phyloP scores from a whole-genome alignment of 2,888 invertebrate species.

The Cristatella mucedo region DNA sequence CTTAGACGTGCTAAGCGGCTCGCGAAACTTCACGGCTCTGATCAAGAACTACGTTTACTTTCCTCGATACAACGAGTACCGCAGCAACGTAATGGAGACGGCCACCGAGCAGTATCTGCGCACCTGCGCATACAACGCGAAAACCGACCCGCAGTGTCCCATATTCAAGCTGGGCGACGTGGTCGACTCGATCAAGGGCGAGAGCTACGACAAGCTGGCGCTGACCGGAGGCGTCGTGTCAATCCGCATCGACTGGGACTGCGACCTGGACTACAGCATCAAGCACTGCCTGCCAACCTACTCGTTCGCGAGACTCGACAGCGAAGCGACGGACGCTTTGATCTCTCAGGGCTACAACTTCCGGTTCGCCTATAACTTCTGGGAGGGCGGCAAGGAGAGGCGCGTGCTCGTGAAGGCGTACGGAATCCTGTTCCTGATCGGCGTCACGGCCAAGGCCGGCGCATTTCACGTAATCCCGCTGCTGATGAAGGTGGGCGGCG shows the following conservation, averaged over 20 bases:
- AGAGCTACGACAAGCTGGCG: background rate
- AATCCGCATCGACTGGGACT: conserved; percentile 41
- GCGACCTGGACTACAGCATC: conserved; percentile 39
- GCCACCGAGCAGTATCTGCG: conserved; percentile 26
- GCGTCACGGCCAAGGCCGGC: conserved; percentile 40
- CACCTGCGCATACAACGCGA: conserved; percentile 27
- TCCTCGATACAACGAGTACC: conserved; percentile 33
- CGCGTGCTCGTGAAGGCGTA: conserved; percentile 40
- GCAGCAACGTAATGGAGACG: conserved; percentile 30
- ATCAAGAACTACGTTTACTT: conserved; percentile 42
- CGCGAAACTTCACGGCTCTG: conserved; percentile 40
- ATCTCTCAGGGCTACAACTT: conserved; percentile 6
- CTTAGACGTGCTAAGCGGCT: too few species aligned
- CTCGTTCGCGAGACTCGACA: conserved; percentile 40
- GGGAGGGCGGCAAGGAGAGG: conserved; percentile 17
- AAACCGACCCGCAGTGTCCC: conserved; percentile 34
- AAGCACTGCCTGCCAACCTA: conserved; percentile 40
- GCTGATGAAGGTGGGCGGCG: conserved; percentile 41
- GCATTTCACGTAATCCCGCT: conserved; percentile 42
- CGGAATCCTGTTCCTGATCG: conserved; percentile 41
- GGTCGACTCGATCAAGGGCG: conserved; percentile 17
- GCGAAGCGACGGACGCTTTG: conserved; percentile 14
- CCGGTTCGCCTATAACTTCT: conserved; percentile 36
- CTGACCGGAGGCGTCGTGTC: conserved; percentile 39
- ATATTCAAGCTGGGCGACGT: conserved; percentile 39